These are phyloP conservation scores for Aleiodes alternator DNA, from an alignment of 2,888 invertebrate genomes.

Conservation along the genomic window DNA sequence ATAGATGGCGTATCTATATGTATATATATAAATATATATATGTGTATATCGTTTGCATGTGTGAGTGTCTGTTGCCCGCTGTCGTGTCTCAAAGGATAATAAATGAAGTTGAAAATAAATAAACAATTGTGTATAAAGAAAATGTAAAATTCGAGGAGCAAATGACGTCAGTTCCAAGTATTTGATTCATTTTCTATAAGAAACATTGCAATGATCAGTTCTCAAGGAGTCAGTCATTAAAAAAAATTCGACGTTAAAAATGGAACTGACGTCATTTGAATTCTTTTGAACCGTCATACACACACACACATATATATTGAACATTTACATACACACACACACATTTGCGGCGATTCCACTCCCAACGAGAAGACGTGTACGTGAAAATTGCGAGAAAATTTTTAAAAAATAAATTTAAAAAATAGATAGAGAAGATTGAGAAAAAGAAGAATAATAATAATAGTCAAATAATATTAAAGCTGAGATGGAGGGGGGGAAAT, in stretches of 20 bases:
- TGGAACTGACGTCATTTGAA: constrained; percentile 36
- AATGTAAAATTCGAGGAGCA: constrained; percentile 14
- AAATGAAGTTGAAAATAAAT: constrained; percentile 15
- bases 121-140: constrained; percentile 30
- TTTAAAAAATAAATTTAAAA: constrained; percentile 25
- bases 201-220: constrained; percentile 10
- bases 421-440: constrained; percentile 41
- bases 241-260: constrained; percentile 6
- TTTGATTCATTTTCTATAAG: constrained; percentile 12
- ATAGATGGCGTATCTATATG: constrained; percentile 13
- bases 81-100: constrained; percentile 36
- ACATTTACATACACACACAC: no score
- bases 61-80: constrained; percentile 37
- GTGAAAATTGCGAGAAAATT: constrained; percentile 54
- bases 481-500: constrained; percentile 19
- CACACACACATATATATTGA: no score
- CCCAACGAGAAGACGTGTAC: constrained; percentile 43
- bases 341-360: constrained; percentile 24
- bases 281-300: background rate
- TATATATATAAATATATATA: constrained; percentile 6
- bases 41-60: constrained; percentile 19
- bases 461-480: constrained; percentile 31
- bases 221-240: constrained; percentile 13
- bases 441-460: constrained; percentile 49
- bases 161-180: constrained; percentile 32